Base-by-base conservation (phyloP, 2,888 invertebrate genomes). In the Diadegma fenestrale region DNA sequence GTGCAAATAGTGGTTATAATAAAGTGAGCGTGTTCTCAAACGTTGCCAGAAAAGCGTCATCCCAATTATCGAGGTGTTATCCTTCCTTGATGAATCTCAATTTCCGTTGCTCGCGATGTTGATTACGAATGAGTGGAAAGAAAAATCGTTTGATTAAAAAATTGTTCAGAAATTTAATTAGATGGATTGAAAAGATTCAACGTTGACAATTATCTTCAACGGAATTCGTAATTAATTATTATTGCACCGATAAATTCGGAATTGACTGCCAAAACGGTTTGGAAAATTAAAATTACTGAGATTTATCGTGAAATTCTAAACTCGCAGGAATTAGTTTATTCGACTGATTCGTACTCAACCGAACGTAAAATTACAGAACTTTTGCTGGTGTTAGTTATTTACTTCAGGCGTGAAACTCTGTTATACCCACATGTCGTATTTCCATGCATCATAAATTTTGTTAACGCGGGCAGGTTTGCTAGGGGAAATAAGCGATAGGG, bases 401-500 rank as follows among this genome's bases (percentile, higher is more conserved):
- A 26, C 26, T 58, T 54, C 10, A 22, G 7, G 10, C 22, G 22
- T 26, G 58, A 6, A 26, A 26, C 26, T 14, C 58, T 58, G 14
- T 26, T 26, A 6, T 26, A 26, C 26, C 14, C 58, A 58, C 26
- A 1, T 26, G 7, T 58, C 48, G 19, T 45, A 37, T 61, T 69
- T 61, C 17, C 77, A 77, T 51, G 61, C 77, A 43, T 63, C 48
- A 75, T 75, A 72, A 63, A 82, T 79, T 82, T 71, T 54, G 41
- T 66, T 51, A 45, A 75, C 43, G 61, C 71, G 76, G 66, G 54
- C 71, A 80, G 66, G 54, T 73, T 51, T 79, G 75, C 85, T 66
- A 37, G 37, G 43, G 54, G 37, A 41, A 71, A 69, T 71, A 80
- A 84, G 79, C 66, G 22, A 51, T 72, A 19, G 48, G 64, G 45